phyloP scores from a whole-genome alignment of 2,113 vertebrate species.

The Rhineura floridana region DNA sequence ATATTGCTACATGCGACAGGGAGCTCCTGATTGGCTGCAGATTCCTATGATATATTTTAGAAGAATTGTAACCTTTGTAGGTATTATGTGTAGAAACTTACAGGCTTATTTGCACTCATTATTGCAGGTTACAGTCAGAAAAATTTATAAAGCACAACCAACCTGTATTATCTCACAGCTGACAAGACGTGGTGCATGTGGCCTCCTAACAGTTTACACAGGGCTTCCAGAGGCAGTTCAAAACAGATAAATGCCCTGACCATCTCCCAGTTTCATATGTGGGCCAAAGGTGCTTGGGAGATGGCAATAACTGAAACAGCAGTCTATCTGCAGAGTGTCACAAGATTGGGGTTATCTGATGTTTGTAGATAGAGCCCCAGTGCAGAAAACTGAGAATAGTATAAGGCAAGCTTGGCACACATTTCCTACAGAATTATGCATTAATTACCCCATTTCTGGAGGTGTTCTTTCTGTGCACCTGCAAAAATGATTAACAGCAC shows the following conservation, averaged over 20 bases:
- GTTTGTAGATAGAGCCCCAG: not conserved
- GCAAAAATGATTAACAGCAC: too few relatives aligned
- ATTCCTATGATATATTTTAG: too few relatives aligned
- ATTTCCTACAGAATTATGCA: not conserved
- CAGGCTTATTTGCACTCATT: too few relatives aligned
- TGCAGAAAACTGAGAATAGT: not conserved
- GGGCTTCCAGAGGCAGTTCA: not conserved
- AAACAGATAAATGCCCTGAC: not conserved
- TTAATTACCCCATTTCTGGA: not conserved
- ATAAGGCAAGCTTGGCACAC: not conserved
- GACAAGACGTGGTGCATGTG: too few relatives aligned
- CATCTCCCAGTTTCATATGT: not conserved
- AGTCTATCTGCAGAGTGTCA: not conserved
- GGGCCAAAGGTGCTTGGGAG: not conserved
- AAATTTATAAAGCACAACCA: not conserved
- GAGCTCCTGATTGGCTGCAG: too few relatives aligned
- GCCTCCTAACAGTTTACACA: not conserved
- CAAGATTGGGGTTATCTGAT: not conserved
- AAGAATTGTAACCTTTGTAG: too few relatives aligned
- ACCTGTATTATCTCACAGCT: too few relatives aligned
- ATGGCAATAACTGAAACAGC: not conserved
- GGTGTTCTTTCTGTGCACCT: not conserved
- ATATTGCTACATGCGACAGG: too few relatives aligned
- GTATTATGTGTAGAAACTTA: too few relatives aligned
- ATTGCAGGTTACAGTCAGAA: not conserved